Percentiles rank a stretch among this genome's conserved stretches.
phyloP scores from a whole-genome alignment of 2,888 invertebrate species.

The Iselma pallidipennis region DNA sequence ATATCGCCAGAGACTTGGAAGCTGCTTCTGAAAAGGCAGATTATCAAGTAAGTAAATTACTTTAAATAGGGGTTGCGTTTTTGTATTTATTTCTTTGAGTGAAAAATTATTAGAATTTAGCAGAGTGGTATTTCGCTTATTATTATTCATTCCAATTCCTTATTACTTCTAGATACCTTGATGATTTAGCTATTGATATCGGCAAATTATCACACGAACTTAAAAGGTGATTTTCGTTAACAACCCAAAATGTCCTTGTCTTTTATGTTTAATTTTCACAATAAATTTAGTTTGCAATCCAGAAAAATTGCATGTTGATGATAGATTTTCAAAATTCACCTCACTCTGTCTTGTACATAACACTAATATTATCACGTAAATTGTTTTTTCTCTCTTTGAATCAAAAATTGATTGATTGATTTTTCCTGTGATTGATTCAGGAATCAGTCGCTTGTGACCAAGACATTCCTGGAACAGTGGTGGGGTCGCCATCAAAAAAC shows the following conservation, averaged over 20 bases:
- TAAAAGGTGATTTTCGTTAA: conserved; percentile 34
- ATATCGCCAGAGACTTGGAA: conserved; percentile 73
- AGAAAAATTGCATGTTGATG: background rate
- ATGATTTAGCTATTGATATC: conserved; percentile 39
- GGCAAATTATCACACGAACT: conserved; percentile 28
- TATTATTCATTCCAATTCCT: conserved; percentile 9
- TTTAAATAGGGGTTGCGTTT: background rate
- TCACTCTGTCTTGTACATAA: background rate
- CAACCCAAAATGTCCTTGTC: conserved; percentile 18
- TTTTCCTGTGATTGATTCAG: conserved; percentile 39
- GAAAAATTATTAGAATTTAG: background rate
- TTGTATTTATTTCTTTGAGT: background rate
- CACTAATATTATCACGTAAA: background rate
- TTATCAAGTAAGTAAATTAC: conserved; percentile 62
- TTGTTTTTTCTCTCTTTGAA: background rate
- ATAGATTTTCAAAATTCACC: background rate
- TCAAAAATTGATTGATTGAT: background rate
- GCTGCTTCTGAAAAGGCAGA: conserved; percentile 68
- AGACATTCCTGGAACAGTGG: conserved; percentile 71
- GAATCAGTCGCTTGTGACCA: conserved; percentile 57
- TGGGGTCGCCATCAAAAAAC: conserved; percentile 84
- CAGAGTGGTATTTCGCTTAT: background rate
- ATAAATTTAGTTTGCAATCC: conserved; percentile 1
- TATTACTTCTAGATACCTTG: conserved; percentile 46
- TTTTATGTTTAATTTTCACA: conserved; percentile 10